Percentiles rank a stretch among this genome's conserved stretches.
Evolutionary conservation across 2,797 vertebrate genomes (phyloP).

Genomic region (Rhinichthys osculus): DNA sequence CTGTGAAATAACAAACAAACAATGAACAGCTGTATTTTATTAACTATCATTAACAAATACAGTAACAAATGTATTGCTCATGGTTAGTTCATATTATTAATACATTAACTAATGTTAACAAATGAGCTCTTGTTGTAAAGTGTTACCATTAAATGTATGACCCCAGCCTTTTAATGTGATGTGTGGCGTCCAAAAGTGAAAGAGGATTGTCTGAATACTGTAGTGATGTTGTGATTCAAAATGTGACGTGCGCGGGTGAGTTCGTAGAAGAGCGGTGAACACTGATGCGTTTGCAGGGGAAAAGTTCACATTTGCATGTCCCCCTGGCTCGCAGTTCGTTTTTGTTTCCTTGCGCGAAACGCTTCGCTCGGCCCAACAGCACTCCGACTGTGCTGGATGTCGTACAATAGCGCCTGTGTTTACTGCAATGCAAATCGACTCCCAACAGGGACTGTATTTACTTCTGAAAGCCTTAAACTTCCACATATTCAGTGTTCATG

Average conservation of each 20-base stretch:
- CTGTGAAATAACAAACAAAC: neutral
- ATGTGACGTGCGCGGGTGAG: neutral
- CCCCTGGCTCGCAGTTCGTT: conserved; percentile 23
- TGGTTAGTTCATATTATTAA: neutral
- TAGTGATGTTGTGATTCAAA: conserved; percentile 16
- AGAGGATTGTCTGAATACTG: neutral
- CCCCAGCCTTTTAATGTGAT: neutral
- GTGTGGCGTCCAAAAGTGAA: neutral
- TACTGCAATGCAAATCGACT: conserved; percentile 47
- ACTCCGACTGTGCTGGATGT: conserved; percentile 35
- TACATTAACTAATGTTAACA: neutral
- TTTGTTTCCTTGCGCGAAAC: conserved; percentile 42
- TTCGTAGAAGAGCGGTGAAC: conserved; percentile 11
- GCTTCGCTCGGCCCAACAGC: conserved; percentile 26
- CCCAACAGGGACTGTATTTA: conserved; percentile 35
- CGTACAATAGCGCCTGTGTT: conserved; percentile 35
- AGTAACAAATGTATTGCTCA: too few relatives aligned
- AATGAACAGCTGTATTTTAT: too few relatives aligned
- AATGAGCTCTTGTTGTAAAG: neutral
- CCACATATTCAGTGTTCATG: conserved; percentile 16
- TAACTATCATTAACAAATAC: too few relatives aligned
- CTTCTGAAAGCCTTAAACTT: conserved; percentile 30
- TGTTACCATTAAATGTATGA: neutral
- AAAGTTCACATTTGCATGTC: conserved; percentile 60
- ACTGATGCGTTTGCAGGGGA: conserved; percentile 27